A percentile compares a stretch with the other conserved stretches of the same genome.
Conservation (phyloP, 2,113 vertebrate genomes). For the Suncus etruscus region DNA sequence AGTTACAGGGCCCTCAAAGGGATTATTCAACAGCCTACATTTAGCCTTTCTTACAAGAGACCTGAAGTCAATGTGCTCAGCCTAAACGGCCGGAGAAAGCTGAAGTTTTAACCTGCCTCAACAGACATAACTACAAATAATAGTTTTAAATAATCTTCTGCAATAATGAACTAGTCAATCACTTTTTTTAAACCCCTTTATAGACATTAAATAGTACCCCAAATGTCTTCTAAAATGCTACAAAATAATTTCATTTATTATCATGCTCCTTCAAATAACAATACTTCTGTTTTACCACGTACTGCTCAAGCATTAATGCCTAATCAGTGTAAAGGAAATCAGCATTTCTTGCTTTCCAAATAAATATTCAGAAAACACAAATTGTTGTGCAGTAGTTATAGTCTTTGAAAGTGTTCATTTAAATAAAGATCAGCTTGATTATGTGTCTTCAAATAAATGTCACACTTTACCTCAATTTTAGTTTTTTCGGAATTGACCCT, state of each 20-base stretch:
- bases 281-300: slow-evolving; percentile 1
- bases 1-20: slow-evolving; percentile 95
- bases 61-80: slow-evolving; percentile 87
- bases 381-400: not conserved
- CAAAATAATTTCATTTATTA: slow-evolving; percentile 61
- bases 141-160: slow-evolving; percentile 85
- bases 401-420: slow-evolving; percentile 51
- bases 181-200: slow-evolving; percentile 83
- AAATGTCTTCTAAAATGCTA: slow-evolving; percentile 74
- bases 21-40: slow-evolving; percentile 97
- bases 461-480: slow-evolving; percentile 12
- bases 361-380: slow-evolving; percentile 27
- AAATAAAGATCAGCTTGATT: slow-evolving; percentile 42
- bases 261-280: slow-evolving; percentile 52
- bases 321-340: slow-evolving; percentile 55
- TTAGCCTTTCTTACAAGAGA: slow-evolving; percentile 93
- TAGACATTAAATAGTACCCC: slow-evolving; percentile 73
- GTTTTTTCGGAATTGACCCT: slow-evolving; percentile 39
- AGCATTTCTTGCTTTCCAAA: not conserved
- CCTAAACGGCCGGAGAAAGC: slow-evolving; percentile 81
- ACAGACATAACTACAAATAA: slow-evolving; percentile 87
- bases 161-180: slow-evolving; percentile 84
- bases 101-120: slow-evolving; percentile 88
- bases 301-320: slow-evolving; percentile 59
- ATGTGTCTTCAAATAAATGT: slow-evolving; percentile 11